Base-by-base conservation (phyloP, 1,140 invertebrate species). In the Drosophila subpulchrella region DNA sequence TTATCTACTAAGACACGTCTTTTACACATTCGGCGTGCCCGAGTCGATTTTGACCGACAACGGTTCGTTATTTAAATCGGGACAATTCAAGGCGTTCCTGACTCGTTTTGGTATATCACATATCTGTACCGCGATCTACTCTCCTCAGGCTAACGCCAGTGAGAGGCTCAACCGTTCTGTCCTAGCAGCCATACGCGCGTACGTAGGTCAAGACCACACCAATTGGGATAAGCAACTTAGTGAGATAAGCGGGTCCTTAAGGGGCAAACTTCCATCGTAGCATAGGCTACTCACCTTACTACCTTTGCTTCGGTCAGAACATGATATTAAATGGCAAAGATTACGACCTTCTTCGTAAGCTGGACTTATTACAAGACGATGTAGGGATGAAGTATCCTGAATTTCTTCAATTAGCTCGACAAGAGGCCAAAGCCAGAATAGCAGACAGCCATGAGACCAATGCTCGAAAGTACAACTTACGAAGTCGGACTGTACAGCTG, bases 131-230 rank as follows among this genome's bases (percentile, higher is more conserved):
- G 36, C 36, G 10, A 38, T 38, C 10, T 38, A 38, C 36, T 38
- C 36, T 4, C 11, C 36, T 4, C 67, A 71, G 12, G 50, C 58
- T 3, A 71, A 62, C 11, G 67, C 58, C 1, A 61, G 57, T 30
- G 57, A 70, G 11, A 50, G 57, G 8, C 8, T 70, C 0, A 67
- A 70, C 20, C 38, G 57, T 10, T 60, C 56, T 1, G 42, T 70
- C 4, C 3, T 54, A 32, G 57, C 48, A 10, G 57, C 66, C 5
- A n/a, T 61, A 1, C 12, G 58, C 11, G 56, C 66, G 12, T 70
- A 60, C 24, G 2, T 70, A 5, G 34, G 58, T 3, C 1, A 42
- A 39, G 66, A 72, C 7, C 44, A 72, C 27, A 13, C 32, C 2
- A 39, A 56, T 34, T 57, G 51, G 60, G 68, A 72, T 17, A 12